Percentiles rank a stretch among this genome's conserved stretches.
Conservation (phyloP, 2,888 invertebrate species). For the Hydrotaea diabolus region DNA sequence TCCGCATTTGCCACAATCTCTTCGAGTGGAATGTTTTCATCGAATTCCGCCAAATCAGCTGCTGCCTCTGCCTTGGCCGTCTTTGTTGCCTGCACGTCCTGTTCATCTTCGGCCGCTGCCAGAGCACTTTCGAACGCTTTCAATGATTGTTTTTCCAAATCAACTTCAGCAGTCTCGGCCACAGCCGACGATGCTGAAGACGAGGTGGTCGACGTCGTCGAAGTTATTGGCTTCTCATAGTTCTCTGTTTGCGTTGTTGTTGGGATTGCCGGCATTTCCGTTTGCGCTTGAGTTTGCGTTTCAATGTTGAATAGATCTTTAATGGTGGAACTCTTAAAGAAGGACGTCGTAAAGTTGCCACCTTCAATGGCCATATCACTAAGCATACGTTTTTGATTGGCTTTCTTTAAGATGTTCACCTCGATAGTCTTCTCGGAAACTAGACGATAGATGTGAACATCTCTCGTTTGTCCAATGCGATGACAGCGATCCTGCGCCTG, state of each 20-base stretch:
- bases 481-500: conserved; percentile 98
- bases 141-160: conserved; percentile 83
- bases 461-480: conserved; percentile 98
- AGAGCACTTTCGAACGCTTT: conserved; percentile 90
- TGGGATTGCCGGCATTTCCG: conserved; percentile 10
- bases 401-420: conserved; percentile 99
- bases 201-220: conserved; percentile 68
- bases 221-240: conserved; percentile 71
- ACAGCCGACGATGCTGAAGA: conserved; percentile 65
- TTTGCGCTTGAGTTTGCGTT: conserved; percentile 76
- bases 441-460: conserved; percentile 98
- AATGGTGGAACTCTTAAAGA: conserved; percentile 95
- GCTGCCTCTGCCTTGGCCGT: conserved; percentile 94
- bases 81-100: conserved; percentile 94
- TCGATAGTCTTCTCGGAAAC: conserved; percentile 98
- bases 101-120: conserved; percentile 96
- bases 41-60: conserved; percentile 96
- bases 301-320: conserved; percentile 94
- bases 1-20: conserved; percentile 82
- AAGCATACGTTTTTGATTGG: conserved; percentile 96
- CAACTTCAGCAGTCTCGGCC: conserved; percentile 66
- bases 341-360: conserved; percentile 98
- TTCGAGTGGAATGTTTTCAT: conserved; percentile 94
- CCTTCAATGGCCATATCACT: conserved; percentile 99
- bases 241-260: conserved; percentile 30